Conservation (phyloP, 2,797 vertebrate species). For the Cetoscarus ocellatus region DNA sequence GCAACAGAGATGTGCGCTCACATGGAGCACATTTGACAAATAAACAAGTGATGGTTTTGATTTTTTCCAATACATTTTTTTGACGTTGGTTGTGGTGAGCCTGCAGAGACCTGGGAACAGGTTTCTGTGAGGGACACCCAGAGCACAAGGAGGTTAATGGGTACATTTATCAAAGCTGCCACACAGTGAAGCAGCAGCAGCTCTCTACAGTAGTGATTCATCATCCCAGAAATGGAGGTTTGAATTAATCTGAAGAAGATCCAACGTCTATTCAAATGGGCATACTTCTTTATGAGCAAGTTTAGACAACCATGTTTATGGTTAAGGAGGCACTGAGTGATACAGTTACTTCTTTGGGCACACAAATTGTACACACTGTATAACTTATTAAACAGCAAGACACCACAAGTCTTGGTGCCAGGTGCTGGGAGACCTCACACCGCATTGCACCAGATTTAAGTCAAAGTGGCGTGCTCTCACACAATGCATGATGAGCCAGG, state of each 20-base stretch:
- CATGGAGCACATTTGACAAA: conserved; percentile 21
- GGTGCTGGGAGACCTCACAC: neutral
- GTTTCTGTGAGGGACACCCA: conserved; percentile 72
- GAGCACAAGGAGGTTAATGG: conserved; percentile 78
- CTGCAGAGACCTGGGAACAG: conserved; percentile 55
- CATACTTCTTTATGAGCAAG: conserved; percentile 39
- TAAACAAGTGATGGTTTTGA: conserved; percentile 31
- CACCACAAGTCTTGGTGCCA: conserved; percentile 9
- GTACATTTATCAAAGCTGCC: conserved; percentile 81
- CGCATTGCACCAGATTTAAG: too few relatives aligned
- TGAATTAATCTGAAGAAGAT: conserved; percentile 78
- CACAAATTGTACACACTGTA: conserved; percentile 5
- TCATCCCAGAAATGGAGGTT: conserved; percentile 73
- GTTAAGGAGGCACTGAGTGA: conserved; percentile 35
- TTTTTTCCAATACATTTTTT: conserved; percentile 13
- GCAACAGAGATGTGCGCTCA: conserved; percentile 14
- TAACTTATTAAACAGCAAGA: conserved; percentile 1
- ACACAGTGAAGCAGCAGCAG: conserved; percentile 72
- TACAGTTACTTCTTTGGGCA: conserved; percentile 8
- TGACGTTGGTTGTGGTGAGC: conserved; percentile 26
- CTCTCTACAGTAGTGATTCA: conserved; percentile 69
- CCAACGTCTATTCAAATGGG: conserved; percentile 69
- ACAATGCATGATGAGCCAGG: too few relatives aligned
- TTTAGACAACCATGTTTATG: conserved; percentile 30
- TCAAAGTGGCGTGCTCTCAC: too few relatives aligned